Evolutionary conservation across 2,113 vertebrate genomes (phyloP), one percentile per base, ranked within the genome.

Genomic region (Chascanopsetta lugubris): DNA sequence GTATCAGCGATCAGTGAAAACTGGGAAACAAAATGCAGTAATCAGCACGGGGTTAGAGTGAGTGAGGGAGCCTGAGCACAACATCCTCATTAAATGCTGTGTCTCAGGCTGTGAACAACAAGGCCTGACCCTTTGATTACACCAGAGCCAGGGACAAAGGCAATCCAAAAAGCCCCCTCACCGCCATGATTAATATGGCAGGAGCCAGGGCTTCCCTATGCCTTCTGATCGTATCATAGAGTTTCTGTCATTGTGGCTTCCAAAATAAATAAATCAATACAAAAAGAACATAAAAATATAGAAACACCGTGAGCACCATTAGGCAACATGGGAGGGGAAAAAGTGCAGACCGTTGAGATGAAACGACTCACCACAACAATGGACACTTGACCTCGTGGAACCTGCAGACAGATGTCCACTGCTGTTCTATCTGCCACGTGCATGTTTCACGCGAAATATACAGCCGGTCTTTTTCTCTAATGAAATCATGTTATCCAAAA

Each of bases 211-310:
- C 80, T 64, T 61, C 43, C 21, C 21, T 2, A 1, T 26, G 18
- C 49, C 21, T 61, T 76, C 54, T 80, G 60, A 74, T 83, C 47
- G 24, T 68, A 65, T 75, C 75, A 77, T 36, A 77, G 75, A 0
- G 75, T 77, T 77, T 77, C 60, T 80, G 69, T 70, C 47, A 69
- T 6, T 29, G n/a, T 15, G 64, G 48, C 64, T 70, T 71, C 46
- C 50, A 75, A 63, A 54, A 75, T 60, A 61, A 76, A 70, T 72
- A 63, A 77, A 82, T 70, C 75, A 84, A 84, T 76, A 66, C n/a
- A 55, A 60, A 42, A 13, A 10, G 42, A 61, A 70, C 38, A 69
- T 72, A 57, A 50, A 74, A 72, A 71, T 46, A 40, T 56, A 69
- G 79, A 80, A 80, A 63, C 40, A 53, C 46, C 15, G 25, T 40